phyloP scores from a whole-genome alignment of 2,888 invertebrate species.

The Pseudococcus viburni region DNA sequence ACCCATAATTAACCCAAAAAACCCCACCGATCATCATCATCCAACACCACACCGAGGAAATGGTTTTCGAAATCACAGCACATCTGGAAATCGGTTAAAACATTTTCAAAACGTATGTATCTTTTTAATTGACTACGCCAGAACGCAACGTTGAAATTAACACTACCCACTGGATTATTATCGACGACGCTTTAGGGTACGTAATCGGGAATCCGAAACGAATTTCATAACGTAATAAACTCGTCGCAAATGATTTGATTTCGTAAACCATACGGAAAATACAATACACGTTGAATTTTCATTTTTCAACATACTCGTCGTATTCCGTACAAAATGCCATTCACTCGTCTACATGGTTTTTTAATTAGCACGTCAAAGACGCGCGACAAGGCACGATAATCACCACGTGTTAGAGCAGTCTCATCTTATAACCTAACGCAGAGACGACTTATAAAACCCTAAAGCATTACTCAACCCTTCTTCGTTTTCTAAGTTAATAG shows the following conservation, averaged over 20 bases:
- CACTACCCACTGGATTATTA: slow-evolving; percentile 19
- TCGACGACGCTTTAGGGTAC: neutral
- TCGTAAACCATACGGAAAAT: too few relatives aligned
- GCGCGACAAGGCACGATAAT: neutral
- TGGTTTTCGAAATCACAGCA: neutral
- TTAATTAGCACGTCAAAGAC: slow-evolving; percentile 16
- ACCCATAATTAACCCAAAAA: too few relatives aligned
- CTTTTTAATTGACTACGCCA: slow-evolving; percentile 9
- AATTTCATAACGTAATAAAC: neutral
- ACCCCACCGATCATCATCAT: too few relatives aligned
- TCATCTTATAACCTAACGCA: neutral
- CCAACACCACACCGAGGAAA: neutral
- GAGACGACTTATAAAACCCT: neutral
- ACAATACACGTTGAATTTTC: neutral
- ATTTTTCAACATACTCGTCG: neutral
- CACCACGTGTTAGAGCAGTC: slow-evolving; percentile 38
- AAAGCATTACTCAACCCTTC: slow-evolving; percentile 56
- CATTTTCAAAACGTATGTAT: slow-evolving; percentile 16
- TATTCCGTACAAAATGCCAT: neutral
- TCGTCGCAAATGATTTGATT: neutral
- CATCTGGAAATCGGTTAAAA: neutral
- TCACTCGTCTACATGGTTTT: neutral
- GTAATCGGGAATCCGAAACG: neutral
- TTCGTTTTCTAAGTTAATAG: slow-evolving; percentile 60
- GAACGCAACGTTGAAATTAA: neutral